phyloP scores from a whole-genome alignment of 2,888 invertebrate genomes.

The Tenodera sinensis region DNA sequence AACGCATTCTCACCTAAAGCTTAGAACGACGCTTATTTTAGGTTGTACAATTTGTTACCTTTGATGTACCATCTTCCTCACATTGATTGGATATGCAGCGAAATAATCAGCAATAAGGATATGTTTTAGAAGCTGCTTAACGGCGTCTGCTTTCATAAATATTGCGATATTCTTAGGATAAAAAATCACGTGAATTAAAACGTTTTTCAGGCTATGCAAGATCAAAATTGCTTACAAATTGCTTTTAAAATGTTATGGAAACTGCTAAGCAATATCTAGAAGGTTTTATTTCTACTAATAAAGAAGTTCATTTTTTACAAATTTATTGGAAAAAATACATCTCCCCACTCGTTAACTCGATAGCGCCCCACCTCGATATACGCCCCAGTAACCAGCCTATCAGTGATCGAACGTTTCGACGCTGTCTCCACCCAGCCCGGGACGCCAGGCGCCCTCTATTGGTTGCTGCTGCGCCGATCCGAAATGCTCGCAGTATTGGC shows the following conservation, averaged over 20 bases:
- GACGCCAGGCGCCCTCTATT: constrained; percentile 18
- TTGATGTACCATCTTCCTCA: too few species aligned
- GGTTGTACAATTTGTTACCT: too few species aligned
- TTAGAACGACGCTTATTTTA: too few species aligned
- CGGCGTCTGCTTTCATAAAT: too few species aligned
- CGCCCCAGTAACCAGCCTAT: constrained; percentile 26
- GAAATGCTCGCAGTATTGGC: constrained; percentile 26
- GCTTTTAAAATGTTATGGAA: not conserved
- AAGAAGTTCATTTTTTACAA: not conserved
- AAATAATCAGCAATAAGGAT: too few species aligned
- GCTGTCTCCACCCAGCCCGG: constrained; percentile 16
- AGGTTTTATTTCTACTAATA: not conserved
- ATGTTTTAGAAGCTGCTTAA: too few species aligned
- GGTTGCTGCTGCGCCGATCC: constrained; percentile 28
- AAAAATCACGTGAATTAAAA: too few species aligned
- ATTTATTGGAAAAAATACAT: not conserved
- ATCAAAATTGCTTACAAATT: too few species aligned
- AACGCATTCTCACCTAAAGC: too few species aligned
- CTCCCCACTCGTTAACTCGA: not conserved
- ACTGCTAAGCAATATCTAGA: not conserved
- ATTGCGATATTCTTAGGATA: too few species aligned
- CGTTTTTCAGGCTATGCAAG: too few species aligned
- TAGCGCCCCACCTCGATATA: constrained; percentile 1
- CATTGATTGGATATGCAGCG: too few species aligned
- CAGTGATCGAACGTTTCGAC: constrained; percentile 29